A percentile compares a stretch with the other conserved stretches of the same genome.
Evolutionary conservation across 1,140 invertebrate species (phyloP).

Genomic region (Drosophila virilis): DNA sequence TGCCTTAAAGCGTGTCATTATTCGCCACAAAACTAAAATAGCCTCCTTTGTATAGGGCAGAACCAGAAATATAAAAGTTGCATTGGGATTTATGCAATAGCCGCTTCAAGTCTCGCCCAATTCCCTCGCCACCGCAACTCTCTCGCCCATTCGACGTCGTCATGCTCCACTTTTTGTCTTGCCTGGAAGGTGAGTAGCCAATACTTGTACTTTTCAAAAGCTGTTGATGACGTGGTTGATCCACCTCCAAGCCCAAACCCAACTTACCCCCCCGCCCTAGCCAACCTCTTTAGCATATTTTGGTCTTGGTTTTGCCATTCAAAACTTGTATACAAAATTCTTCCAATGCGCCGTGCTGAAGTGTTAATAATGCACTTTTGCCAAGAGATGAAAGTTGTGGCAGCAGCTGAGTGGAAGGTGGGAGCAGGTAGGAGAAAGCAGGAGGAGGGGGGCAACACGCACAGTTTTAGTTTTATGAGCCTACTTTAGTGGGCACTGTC

Average conservation of each 20-base stretch:
- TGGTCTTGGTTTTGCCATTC: neutral
- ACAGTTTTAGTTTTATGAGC: slow-evolving; percentile 44
- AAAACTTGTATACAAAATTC: slow-evolving; percentile 33
- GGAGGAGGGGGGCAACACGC: slow-evolving; percentile 5
- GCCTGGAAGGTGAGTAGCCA: slow-evolving; percentile 33
- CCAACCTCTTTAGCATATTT: neutral
- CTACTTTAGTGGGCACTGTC: slow-evolving; percentile 24
- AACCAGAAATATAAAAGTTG: slow-evolving; percentile 38
- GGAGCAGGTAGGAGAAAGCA: neutral
- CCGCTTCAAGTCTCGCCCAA: neutral
- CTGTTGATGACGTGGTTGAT: slow-evolving; percentile 38
- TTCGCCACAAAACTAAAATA: neutral
- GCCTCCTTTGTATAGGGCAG: neutral
- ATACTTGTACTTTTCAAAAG: slow-evolving; percentile 50
- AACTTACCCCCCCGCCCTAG: neutral
- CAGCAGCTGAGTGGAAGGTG: neutral
- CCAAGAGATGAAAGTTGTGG: slow-evolving; percentile 30
- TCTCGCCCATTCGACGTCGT: neutral
- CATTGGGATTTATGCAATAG: slow-evolving; percentile 52
- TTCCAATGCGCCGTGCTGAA: slow-evolving; percentile 39
- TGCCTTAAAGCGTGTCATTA: neutral
- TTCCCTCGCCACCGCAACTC: neutral
- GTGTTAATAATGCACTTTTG: slow-evolving; percentile 73
- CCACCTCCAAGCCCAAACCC: neutral
- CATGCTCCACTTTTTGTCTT: slow-evolving; percentile 4